Percentiles rank a stretch among this genome's conserved stretches.
Conservation (phyloP, 2,888 invertebrate species). For the Synanthedon formicaeformis region DNA sequence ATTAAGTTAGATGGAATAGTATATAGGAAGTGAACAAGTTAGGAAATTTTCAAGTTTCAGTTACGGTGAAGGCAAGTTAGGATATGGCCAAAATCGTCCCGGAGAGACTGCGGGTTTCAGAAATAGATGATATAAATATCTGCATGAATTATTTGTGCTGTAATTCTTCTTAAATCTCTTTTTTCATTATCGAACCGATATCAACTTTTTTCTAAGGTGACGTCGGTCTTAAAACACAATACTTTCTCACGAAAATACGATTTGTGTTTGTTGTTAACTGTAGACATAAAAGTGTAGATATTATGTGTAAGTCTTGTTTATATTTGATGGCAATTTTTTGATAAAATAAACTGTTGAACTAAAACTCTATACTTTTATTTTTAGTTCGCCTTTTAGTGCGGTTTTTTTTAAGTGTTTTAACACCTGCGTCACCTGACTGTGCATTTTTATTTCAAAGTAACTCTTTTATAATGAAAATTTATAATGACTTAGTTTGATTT, state of each 20-base stretch:
- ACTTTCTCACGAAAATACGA: background rate
- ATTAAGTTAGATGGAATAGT: too few relatives aligned
- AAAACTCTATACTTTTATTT: background rate
- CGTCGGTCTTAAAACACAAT: constrained; percentile 57
- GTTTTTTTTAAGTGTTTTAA: constrained; percentile 43
- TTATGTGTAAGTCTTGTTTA: background rate
- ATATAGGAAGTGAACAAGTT: too few relatives aligned
- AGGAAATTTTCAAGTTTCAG: too few relatives aligned
- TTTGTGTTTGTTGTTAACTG: constrained; percentile 7
- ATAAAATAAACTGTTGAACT: constrained; percentile 35
- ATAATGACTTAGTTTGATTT: background rate
- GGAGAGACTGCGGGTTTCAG: too few relatives aligned
- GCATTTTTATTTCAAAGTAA: constrained; percentile 1
- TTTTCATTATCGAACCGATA: too few relatives aligned
- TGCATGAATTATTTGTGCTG: too few relatives aligned
- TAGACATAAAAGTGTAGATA: too few relatives aligned
- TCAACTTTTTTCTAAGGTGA: constrained; percentile 17
- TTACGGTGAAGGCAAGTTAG: too few relatives aligned
- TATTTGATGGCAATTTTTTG: constrained; percentile 19
- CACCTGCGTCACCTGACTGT: constrained; percentile 53
- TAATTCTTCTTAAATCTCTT: too few relatives aligned
- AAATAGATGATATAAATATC: too few relatives aligned
- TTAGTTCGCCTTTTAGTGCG: constrained; percentile 4
- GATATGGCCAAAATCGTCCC: too few relatives aligned
- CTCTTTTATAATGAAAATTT: background rate